Base-by-base conservation (phyloP, 2,888 invertebrate genomes). In the Eilema sororculum region DNA sequence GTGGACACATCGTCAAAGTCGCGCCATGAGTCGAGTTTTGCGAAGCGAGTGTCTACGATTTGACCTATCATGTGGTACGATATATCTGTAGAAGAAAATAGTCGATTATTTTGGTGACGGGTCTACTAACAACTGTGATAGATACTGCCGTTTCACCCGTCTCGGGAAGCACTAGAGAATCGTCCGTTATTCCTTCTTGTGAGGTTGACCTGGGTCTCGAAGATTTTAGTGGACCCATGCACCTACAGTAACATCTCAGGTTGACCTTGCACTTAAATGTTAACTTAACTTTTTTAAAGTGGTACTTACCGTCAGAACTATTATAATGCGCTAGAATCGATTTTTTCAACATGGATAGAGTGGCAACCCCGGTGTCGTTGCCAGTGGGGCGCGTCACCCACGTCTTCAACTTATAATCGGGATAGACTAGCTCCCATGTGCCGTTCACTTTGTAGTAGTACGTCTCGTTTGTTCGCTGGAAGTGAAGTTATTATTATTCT, bases 1-100 rank as follows among this genome's bases (percentile, higher is more conserved):
- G 98, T 96, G 3, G 96, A 96, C 80, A 97, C 96, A 88, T 98
- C 98, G 77, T 98, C 98, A 84, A 97, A 98, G 81, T 98, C 97
- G 57, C 98, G 96, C 98, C 98, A 98, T 16, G 98, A 96, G 87
- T 98, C 96, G 79, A 98, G 96, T 75, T 96, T 96, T 0, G 97
- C 97, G 76, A 97, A 98, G 52, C 98, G 96, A 0, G 97, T 96
- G 87, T 98, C 98, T 0, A 97, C 97, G 77, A 98, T 97, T 72
- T 95, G 95, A 1, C 98, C 98, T 68, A 97, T 96, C 95, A 98
- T 96, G 87, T 97, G 97, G 86, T 94, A 95, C 0, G 95, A 95
- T 41, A 95, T 90, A 73, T 95, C 95, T 95, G 89, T 6, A 88
- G 86, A 69, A 63, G 65, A 70, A 73, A 72, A 0, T 16, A n/a